A percentile compares a stretch with the other conserved stretches of the same genome.
Evolutionary conservation across 1,140 invertebrate species (phyloP).

Genomic region (Drosophila suzukii): DNA sequence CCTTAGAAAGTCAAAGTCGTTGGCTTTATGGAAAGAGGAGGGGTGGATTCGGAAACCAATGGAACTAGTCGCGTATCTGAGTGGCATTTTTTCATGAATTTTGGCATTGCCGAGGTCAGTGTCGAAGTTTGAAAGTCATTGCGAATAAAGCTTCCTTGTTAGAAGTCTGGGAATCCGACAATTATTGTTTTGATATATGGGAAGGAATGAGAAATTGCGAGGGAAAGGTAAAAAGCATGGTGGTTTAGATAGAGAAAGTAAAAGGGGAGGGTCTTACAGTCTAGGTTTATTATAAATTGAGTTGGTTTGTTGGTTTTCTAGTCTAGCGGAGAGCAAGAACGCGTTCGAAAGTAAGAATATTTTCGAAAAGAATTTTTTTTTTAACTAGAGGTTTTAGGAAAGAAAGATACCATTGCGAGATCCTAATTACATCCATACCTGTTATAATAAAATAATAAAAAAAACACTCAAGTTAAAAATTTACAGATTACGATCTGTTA

Average conservation of each 20-base stretch:
- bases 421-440: too few relatives aligned
- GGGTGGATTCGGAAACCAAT: slow-evolving; percentile 5
- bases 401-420: too few relatives aligned
- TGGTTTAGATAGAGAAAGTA: slow-evolving; percentile 29
- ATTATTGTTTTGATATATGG: neutral
- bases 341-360: slow-evolving; percentile 40
- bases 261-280: neutral
- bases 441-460: too few relatives aligned
- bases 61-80: slow-evolving; percentile 29
- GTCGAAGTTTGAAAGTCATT: slow-evolving; percentile 51
- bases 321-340: slow-evolving; percentile 15
- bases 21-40: neutral
- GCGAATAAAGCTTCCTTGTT: slow-evolving; percentile 35
- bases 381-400: too few relatives aligned
- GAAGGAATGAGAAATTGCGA: neutral
- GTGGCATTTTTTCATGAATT: slow-evolving; percentile 42
- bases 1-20: slow-evolving; percentile 68
- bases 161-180: slow-evolving; percentile 20
- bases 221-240: neutral
- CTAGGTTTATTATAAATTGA: neutral
- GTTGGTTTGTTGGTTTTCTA: slow-evolving; percentile 3
- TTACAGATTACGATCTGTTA: too few relatives aligned
- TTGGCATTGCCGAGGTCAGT: slow-evolving; percentile 64
- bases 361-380: too few relatives aligned
- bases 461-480: too few relatives aligned